Conservation (phyloP, 2,113 vertebrate species). For the Plecturocebus donacophilus region DNA sequence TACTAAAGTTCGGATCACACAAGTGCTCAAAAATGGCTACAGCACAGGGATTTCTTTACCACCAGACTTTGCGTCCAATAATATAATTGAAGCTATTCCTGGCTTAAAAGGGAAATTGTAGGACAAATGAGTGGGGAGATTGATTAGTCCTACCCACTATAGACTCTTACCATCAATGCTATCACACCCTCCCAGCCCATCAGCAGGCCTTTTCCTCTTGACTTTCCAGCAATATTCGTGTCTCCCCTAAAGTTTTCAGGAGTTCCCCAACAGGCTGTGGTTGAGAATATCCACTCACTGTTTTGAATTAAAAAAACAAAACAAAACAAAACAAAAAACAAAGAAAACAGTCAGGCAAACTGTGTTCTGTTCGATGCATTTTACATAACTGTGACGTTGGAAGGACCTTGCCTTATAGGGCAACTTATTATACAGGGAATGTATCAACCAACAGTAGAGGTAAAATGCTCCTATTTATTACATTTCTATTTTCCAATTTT, state of each 20-base stretch:
- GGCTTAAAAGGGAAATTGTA: neutral
- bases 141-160: neutral
- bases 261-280: neutral
- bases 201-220: neutral
- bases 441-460: neutral
- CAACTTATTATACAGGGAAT: neutral
- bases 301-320: slow-evolving; percentile 19
- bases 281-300: neutral
- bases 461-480: neutral
- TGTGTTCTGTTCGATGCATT: neutral
- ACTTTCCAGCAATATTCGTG: neutral
- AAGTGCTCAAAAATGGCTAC: neutral
- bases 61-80: neutral
- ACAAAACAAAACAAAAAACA: neutral
- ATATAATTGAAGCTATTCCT: neutral
- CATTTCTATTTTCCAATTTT: neutral
- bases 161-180: too few species aligned
- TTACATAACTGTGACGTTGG: neutral
- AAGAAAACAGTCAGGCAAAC: neutral
- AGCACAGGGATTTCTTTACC: neutral
- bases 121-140: neutral
- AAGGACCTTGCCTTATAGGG: neutral
- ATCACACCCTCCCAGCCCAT: neutral
- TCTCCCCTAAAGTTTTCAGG: neutral
- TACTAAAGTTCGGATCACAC: neutral